Conservation (phyloP, 2,797 vertebrate species). For the Gambelia wislizenii region DNA sequence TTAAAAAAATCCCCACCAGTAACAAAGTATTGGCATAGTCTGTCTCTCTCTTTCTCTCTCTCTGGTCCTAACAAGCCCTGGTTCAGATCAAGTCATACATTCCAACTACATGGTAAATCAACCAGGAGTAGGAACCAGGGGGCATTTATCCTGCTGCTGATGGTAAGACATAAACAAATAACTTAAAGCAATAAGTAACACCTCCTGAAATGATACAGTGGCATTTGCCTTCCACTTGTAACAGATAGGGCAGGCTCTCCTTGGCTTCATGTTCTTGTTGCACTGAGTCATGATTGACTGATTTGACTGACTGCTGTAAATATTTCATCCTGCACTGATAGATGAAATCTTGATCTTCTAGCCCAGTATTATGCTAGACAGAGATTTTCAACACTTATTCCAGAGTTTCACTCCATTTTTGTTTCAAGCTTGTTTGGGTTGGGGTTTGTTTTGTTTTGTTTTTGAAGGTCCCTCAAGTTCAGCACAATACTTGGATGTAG, state of each 20-base stretch:
- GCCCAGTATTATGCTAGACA: accelerated
- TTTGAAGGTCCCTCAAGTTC: background rate
- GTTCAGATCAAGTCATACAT: background rate
- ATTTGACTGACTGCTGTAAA: slow-evolving; percentile 3
- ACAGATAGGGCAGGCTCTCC: background rate
- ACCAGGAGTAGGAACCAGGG: background rate
- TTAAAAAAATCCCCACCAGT: background rate
- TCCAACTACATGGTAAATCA: background rate
- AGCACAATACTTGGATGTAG: background rate
- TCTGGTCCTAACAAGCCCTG: background rate
- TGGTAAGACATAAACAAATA: background rate
- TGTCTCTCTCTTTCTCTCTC: background rate
- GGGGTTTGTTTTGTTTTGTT: background rate
- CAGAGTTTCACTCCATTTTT: background rate
- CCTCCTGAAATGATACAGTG: background rate
- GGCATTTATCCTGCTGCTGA: background rate
- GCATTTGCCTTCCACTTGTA: background rate
- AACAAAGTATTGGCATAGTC: background rate
- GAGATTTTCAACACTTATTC: background rate
- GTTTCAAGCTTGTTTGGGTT: background rate
- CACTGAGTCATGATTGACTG: background rate
- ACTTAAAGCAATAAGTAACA: background rate
- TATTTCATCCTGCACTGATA: background rate
- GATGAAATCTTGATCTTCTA: slow-evolving; percentile 15
- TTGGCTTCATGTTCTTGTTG: background rate